phyloP scores from a whole-genome alignment of 2,888 invertebrate genomes.

The Orchestes rusci region DNA sequence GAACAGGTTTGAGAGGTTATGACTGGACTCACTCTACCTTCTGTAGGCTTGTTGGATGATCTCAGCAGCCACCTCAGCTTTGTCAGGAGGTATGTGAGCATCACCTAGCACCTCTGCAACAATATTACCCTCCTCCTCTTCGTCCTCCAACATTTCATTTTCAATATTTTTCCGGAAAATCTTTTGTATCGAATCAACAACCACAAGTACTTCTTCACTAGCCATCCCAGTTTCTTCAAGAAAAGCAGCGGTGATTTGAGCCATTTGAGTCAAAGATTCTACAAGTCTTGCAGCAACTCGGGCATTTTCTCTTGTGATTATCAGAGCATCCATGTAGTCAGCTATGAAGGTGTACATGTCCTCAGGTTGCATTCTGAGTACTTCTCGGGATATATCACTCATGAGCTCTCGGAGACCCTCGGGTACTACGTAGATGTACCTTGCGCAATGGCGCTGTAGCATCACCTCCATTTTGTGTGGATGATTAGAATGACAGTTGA shows the following conservation, averaged over 20 bases:
- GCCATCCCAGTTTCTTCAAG: slow-evolving; percentile 36
- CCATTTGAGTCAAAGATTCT: slow-evolving; percentile 38
- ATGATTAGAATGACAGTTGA: no score
- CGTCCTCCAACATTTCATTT: slow-evolving; percentile 2
- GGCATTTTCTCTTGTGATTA: slow-evolving; percentile 57
- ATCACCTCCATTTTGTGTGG: slow-evolving; percentile 35
- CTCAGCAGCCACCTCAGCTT: slow-evolving; percentile 37
- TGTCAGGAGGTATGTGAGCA: slow-evolving; percentile 30
- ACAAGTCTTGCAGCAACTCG: slow-evolving; percentile 33
- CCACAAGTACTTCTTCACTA: slow-evolving; percentile 35
- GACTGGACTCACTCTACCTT: slow-evolving; percentile 14
- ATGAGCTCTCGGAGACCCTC: slow-evolving; percentile 63
- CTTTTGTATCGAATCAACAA: slow-evolving; percentile 37
- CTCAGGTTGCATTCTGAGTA: slow-evolving; percentile 59
- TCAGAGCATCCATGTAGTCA: slow-evolving; percentile 58
- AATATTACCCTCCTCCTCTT: slow-evolving; percentile 31
- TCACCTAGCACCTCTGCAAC: slow-evolving; percentile 33
- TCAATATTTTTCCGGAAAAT: slow-evolving; percentile 25
- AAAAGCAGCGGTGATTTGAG: slow-evolving; percentile 36
- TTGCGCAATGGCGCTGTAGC: slow-evolving; percentile 44
- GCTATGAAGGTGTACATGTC: slow-evolving; percentile 60
- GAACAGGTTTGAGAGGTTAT: not conserved
- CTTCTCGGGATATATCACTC: slow-evolving; percentile 67
- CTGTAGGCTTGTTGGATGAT: slow-evolving; percentile 39
- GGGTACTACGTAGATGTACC: slow-evolving; percentile 50